These are phyloP conservation scores for Ennomos quercinarius DNA, from an alignment of 2,888 invertebrate genomes.

Conservation along the genomic window DNA sequence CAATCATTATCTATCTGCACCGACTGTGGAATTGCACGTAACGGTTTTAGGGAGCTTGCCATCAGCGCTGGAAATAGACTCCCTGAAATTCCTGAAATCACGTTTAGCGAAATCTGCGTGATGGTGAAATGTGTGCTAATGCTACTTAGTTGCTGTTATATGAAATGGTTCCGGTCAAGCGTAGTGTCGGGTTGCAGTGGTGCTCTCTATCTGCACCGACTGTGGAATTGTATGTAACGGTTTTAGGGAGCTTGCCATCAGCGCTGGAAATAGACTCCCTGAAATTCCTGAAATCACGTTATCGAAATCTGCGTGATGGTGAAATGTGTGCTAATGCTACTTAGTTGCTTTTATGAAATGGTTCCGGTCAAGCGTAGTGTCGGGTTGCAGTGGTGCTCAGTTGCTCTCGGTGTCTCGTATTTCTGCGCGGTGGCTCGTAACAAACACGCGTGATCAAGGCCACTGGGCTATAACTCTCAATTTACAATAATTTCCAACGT, in stretches of 20 bases:
- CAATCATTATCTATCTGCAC: slow-evolving; percentile 9
- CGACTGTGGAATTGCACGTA: slow-evolving; percentile 9
- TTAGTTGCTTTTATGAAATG: slow-evolving; percentile 14
- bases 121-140: slow-evolving; percentile 16
- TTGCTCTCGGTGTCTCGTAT: slow-evolving; percentile 60
- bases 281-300: not conserved
- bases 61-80: slow-evolving; percentile 10
- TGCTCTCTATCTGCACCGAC: slow-evolving; percentile 31
- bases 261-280: slow-evolving; percentile 10
- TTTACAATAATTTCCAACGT: slow-evolving; percentile 55
- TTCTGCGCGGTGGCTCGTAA: slow-evolving; percentile 63
- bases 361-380: slow-evolving; percentile 56
- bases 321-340: slow-evolving; percentile 17
- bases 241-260: not conserved
- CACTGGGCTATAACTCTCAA: slow-evolving; percentile 57
- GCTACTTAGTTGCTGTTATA: slow-evolving; percentile 8
- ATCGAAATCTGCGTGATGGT: not conserved
- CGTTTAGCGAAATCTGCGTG: not conserved
- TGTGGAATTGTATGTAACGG: slow-evolving; percentile 11
- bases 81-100: slow-evolving; percentile 1
- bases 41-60: not conserved
- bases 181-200: slow-evolving; percentile 55
- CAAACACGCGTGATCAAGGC: slow-evolving; percentile 68
- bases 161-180: slow-evolving; percentile 49
- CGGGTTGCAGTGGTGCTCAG: slow-evolving; percentile 54